Base-by-base conservation (phyloP, 2,113 vertebrate genomes). In the Phalacrocorax aristotelis region DNA sequence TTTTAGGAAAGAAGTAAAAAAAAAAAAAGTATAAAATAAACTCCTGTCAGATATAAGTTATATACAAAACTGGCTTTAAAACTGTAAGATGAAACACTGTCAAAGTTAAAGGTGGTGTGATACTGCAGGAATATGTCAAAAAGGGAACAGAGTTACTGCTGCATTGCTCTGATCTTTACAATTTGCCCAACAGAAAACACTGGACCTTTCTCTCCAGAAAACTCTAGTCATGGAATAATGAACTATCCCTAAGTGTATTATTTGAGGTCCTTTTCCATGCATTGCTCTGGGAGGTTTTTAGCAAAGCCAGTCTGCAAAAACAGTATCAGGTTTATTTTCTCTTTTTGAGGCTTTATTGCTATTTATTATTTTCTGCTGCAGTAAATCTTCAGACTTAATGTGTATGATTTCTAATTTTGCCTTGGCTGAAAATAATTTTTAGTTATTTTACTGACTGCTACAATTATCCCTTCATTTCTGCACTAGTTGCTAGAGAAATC, bases 391-490 rank as follows among this genome's bases (percentile, higher is more conserved):
- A 62, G 42, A 49, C 14, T 74, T 81, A 74, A 27, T 34, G n/a
- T 70, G 34, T 66, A 20, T 77, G n/a, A 54, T 65, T 93, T 91
- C 93, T 91, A n/a, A 83, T 91, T 93, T 87, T 94, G 62, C 55
- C 83, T 83, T 83, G 58, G 52, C 82, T 91, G 84, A 86, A 91
- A 91, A 62, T 17, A 58, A 90, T 85, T 94, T 80, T 42, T 88
- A 60, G 70, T 81, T 95, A 52, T 90, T 95, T 93, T 83, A 87
- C 89, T 12, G 7, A 46, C 78, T 94, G 69, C 71, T 93, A 40
- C 94, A 96, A 80, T 96, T 85, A 80, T 48, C 58, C 57, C 60
- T 94, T 77, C n/a, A 90, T 96, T 96, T 90, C 71, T 83, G 77
- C 78, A 44, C 62, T 52, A 36, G 55, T 46, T 90, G 46, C 82